These are phyloP conservation scores for Picathartes gymnocephalus DNA, from an alignment of 2,113 vertebrate species.

Conservation along the genomic window DNA sequence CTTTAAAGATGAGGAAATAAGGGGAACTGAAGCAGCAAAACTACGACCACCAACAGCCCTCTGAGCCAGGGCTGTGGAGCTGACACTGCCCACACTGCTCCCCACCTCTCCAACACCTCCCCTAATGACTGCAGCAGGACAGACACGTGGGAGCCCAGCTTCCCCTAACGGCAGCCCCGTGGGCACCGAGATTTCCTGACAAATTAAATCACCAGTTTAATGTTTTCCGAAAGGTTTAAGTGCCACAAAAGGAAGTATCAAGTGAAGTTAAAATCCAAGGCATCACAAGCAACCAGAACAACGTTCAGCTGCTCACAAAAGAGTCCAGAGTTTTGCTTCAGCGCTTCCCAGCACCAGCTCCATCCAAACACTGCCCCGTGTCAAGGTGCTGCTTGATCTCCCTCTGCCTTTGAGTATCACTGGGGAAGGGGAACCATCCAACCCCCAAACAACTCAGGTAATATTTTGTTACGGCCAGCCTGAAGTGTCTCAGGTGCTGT, in stretches of 20 bases:
- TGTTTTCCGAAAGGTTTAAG: background rate
- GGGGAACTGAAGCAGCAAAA: background rate
- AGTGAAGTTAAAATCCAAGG: no score
- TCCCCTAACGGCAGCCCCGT: background rate
- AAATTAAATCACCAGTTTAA: background rate
- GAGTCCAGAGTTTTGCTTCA: background rate
- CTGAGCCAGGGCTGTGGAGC: background rate
- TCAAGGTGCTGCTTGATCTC: background rate
- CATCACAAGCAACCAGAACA: no score
- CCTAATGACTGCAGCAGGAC: background rate
- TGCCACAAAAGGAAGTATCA: background rate
- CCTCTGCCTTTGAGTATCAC: fast-evolving
- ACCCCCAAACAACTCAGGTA: background rate
- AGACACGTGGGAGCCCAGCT: background rate
- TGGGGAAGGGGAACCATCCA: background rate
- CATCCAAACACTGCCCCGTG: background rate
- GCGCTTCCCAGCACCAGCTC: background rate
- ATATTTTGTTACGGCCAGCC: background rate
- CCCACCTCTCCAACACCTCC: background rate
- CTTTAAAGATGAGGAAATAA: background rate
- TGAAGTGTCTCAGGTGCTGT: background rate
- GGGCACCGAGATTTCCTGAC: background rate
- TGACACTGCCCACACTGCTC: background rate
- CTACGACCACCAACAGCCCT: background rate
- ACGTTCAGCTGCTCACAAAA: background rate